Evolutionary conservation across 2,797 vertebrate genomes (phyloP), one percentile per base, ranked within the genome.

Genomic region (Acrocephalus scirpaceus): DNA sequence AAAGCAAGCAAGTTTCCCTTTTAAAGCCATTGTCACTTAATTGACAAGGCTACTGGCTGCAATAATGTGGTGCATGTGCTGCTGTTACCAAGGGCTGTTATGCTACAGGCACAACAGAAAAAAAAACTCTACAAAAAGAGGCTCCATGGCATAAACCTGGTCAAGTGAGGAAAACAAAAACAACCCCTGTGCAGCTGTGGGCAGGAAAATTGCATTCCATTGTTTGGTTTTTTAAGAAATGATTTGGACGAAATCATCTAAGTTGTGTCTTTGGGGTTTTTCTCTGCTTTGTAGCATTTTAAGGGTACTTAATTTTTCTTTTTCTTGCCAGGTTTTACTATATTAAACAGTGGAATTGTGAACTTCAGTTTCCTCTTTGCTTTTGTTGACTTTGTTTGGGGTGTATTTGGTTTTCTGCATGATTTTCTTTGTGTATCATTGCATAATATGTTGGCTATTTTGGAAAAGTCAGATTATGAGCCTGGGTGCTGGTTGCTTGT

Each of bases 101-200:
- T 50, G 32, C 13, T 73, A 61, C 2, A 2, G 13, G 12, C 16
- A 38, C 0, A 0, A 42, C 8, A 38, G 38, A 45, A 11, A 66
- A 54, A 11, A 21, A 32, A 45, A 61, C 8, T 7, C 12, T 42
- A 19, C 36, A 81, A 93, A 92, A 70, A 29, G 7, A 40, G 13
- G 5, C 10, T 89, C 9, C 10, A 15, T 62, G 26, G 38, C 4
- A 30, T 38, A 74, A 69, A 36, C 11, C 45, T 58, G n/a, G 13
- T 54, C 65, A 93, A 84, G 42, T 16, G n/a, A 65, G 14, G 11
- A 67, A 94, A 94, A 74, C 4, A 12, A 34, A 88, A 93, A 8
- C 4, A 40, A 34, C 2, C 2, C 3, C 12, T 57, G 19, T 54
- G 61, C n/a, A 32, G 5, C 45, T 94, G 60, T 26, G 14, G 38